Percentiles rank a stretch among this genome's conserved stretches.
phyloP scores from a whole-genome alignment of 2,113 vertebrate species.

The Tor tambroides region DNA sequence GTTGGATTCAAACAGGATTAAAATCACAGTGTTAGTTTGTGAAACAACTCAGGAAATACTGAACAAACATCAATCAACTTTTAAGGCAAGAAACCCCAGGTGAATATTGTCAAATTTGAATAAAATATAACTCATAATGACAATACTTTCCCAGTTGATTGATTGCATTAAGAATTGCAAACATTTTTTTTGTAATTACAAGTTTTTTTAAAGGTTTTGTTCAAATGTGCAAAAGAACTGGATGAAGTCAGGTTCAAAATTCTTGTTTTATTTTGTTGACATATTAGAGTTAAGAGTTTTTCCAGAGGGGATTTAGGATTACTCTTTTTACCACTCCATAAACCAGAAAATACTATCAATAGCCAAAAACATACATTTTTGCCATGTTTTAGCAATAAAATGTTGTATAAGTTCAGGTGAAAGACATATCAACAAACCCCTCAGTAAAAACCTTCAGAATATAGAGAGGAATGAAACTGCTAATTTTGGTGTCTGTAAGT shows the following conservation, averaged over 20 bases:
- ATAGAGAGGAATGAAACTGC: too few relatives aligned
- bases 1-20: too few relatives aligned
- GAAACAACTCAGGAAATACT: neutral
- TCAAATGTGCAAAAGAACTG: neutral
- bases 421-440: neutral
- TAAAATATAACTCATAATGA: neutral
- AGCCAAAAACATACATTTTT: neutral
- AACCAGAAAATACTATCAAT: neutral
- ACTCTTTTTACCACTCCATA: neutral
- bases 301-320: neutral
- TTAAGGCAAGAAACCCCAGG: too few relatives aligned
- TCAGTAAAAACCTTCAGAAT: neutral
- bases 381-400: neutral
- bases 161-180: neutral
- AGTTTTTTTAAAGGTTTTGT: neutral
- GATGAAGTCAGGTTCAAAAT: neutral
- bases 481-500: too few relatives aligned
- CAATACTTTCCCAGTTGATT: neutral
- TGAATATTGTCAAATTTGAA: too few relatives aligned
- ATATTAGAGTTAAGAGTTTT: neutral
- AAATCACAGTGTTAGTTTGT: too few relatives aligned
- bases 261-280: neutral
- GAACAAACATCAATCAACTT: too few relatives aligned
- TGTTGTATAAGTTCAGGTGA: neutral
- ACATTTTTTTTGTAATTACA: neutral